Base-by-base conservation (phyloP, 2,113 vertebrate genomes). In the Aplodontia rufa region DNA sequence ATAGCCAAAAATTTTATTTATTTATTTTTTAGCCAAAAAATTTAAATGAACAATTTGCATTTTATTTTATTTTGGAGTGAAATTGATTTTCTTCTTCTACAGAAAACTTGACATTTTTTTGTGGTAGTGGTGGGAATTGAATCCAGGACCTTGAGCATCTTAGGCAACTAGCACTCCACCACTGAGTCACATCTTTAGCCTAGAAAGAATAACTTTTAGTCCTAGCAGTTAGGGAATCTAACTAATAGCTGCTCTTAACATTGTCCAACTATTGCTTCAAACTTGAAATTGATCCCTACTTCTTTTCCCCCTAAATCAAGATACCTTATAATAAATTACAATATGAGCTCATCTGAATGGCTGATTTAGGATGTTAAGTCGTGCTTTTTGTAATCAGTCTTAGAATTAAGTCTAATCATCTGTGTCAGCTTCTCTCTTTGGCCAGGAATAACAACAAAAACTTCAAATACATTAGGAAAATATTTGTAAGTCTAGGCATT, bases 21-120 rank as follows among this genome's bases (percentile, higher is more conserved):
- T n/a, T n/a, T n/a, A n/a, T n/a, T n/a, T n/a, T n/a, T n/a, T n/a
- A n/a, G n/a, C n/a, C n/a, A n/a, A n/a, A n/a, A n/a, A n/a, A n/a
- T n/a, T n/a, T n/a, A n/a, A 90, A 75, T 16, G 72, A 24, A 66
- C 6, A 78, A 84, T 42, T 10, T 93, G 40, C 71, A 87, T 55
- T 93, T 51, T 90, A 87, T 55, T 93, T 51, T 90, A 58, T 13
- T 85, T 51, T 62, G 16, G 49, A 82, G 81, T 12, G 13, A 88
- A 89, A 78, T 81, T 55, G 30, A 9, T 82, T 89, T 74, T 81
- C 8, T 79, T 71, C 45, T 93, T 95, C 42, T 83, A 76, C 49
- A 51, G 40, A 68, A 69, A 91, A 40, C 17, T 37, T 83, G 78
- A 93, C 32, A 51, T 82, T 58, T 58, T 26, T 58, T 58, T 58